A percentile compares a stretch with the other conserved stretches of the same genome.
phyloP scores from a whole-genome alignment of 1,140 invertebrate genomes.

The Sarcophaga peregrina region DNA sequence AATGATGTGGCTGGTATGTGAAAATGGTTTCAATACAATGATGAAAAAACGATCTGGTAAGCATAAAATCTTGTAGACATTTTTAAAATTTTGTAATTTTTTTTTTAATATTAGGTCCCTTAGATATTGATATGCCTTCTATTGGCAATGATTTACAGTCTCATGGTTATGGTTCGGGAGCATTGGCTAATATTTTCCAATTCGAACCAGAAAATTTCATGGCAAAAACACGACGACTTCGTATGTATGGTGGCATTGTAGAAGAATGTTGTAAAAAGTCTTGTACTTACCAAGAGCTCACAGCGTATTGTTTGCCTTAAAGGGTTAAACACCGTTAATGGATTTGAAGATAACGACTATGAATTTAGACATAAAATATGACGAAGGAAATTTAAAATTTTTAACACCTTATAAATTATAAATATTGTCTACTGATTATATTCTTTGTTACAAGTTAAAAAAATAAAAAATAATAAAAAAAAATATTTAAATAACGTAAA shows the following conservation, averaged over 20 bases:
- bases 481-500: no score
- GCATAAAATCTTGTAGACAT: not conserved
- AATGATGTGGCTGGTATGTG: not conserved
- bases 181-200: not conserved
- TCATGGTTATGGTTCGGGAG: not conserved
- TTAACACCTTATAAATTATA: no score
- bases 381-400: no score
- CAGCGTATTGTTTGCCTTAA: no score
- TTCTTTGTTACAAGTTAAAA: no score
- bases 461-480: no score
- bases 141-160: not conserved
- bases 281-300: not conserved
- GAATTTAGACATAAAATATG: no score
- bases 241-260: not conserved
- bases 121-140: not conserved
- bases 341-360: no score
- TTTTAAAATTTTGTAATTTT: not conserved
- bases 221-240: constrained; percentile 1
- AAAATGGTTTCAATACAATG: constrained; percentile 10
- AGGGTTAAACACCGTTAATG: no score
- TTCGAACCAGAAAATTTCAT: not conserved
- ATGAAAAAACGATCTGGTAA: not conserved
- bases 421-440: no score
- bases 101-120: not conserved
- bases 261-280: constrained; percentile 22